Base-by-base conservation (phyloP, 2,888 invertebrate species). In the Lypha dubia region DNA sequence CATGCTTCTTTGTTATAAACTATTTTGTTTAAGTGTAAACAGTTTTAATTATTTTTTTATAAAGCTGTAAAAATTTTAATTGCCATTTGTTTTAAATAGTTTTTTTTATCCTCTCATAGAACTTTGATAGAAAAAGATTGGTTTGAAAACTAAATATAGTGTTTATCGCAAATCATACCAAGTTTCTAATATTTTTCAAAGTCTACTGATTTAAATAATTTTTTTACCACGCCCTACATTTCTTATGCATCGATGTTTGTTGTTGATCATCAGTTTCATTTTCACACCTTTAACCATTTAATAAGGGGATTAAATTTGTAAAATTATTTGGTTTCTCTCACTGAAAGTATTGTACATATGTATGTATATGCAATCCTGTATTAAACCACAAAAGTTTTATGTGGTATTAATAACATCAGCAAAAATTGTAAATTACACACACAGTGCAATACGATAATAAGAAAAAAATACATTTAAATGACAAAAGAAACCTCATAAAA, bases 321-420 rank as follows among this genome's bases (percentile, higher is more conserved):
- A 49, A 20, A 73, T 62, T 49, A 49, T 60, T 62, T 73, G 15
- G 49, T 24, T 49, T 71, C 46, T 35, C 60, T 49, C 1, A 7
- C 15, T 49, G 9, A 9, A n/a, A n/a, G n/a, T n/a, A n/a, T n/a
- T n/a, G n/a, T n/a, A n/a, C n/a, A n/a, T n/a, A n/a, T n/a, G n/a
- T n/a, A n/a, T n/a, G n/a, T n/a, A n/a, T n/a, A n/a, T n/a, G 53
- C 15, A 62, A 46, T 63, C 44, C 35, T 35, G 67, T 49, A 67
- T 60, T 51, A 67, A 58, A 74, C 73, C 73, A 60, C 79, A 80
- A 80, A 60, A 80, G 17, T 24, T 60, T 74, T 65, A 38, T 67
- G 51, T 71, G 51, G 51, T 67, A 17, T 79, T 17, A 41, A 38
- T 28, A 1, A 28, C 20, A 38, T 32, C 44, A 62, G n/a, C n/a